Evolutionary conservation across 2,113 vertebrate species (phyloP).

Genomic region (Cyanistes caeruleus): DNA sequence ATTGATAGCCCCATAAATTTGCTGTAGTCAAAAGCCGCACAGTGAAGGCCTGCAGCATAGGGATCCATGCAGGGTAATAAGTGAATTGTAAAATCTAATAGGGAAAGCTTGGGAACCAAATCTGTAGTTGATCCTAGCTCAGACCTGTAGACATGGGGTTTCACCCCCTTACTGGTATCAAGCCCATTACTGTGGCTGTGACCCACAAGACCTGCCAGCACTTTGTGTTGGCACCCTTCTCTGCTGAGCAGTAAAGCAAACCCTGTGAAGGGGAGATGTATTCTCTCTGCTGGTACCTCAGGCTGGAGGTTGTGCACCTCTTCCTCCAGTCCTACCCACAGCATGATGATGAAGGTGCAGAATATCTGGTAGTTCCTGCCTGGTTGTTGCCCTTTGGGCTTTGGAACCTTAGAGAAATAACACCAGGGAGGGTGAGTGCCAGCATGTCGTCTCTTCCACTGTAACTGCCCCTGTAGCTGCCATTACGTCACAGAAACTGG

Average conservation of each 20-base stretch:
- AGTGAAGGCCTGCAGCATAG: neutral
- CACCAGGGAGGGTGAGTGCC: neutral
- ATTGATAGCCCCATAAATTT: neutral
- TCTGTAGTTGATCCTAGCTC: neutral
- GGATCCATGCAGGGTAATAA: neutral
- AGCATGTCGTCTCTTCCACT: neutral
- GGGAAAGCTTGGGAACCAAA: neutral
- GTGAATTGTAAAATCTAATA: neutral
- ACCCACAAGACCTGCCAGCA: neutral
- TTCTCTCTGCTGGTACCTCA: neutral
- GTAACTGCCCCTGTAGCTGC: neutral
- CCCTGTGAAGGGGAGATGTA: neutral
- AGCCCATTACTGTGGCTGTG: neutral
- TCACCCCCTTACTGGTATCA: neutral
- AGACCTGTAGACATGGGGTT: neutral
- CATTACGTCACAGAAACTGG: neutral
- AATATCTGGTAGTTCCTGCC: neutral
- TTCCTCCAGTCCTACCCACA: neutral
- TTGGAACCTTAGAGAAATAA: neutral
- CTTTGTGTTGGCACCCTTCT: neutral
- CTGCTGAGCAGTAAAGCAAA: neutral
- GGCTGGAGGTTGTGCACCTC: fast-evolving
- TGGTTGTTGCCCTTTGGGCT: neutral
- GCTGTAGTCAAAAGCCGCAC: neutral
- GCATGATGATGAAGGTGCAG: neutral